Base-by-base conservation (phyloP, 1,140 invertebrate genomes). In the Orchesella cincta region DNA sequence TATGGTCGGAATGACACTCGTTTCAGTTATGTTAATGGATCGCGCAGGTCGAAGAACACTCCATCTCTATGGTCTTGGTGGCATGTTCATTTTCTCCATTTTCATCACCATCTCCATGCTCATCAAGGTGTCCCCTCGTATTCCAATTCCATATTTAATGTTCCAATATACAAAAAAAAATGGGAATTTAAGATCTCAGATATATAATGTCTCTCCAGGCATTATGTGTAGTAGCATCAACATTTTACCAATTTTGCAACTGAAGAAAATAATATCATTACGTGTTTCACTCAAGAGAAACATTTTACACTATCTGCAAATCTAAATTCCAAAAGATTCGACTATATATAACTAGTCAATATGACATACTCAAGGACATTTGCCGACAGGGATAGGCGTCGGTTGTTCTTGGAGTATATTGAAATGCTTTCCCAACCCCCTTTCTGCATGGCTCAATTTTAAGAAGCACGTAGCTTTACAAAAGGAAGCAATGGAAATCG, bases 1-100 rank as follows among this genome's bases (percentile, higher is more conserved):
- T 82, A 99, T 99, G 93, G 96, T 99, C 31, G 88, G 91, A 70
- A 97, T 97, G 93, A 99, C 97, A 1, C 86, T 99, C 75, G 92
- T 98, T 54, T 97, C 97, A 64, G 93, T 99, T 84, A 96, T 95
- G 1, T 87, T 99, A 73, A 99, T 98, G 93, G 96, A 98, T 87
- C 89, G 94, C 85, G 94, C 94, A 57, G 97, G 97, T 70, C 88
- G 97, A 72, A 88, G 96, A 79, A 97, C 95, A 0, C 88, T 98
- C n/a, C 95, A 98, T 84, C 89, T 99, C 18, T 94, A 95, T 83
- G 96, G 96, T 77, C 91, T 98, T 80, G 93, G 94, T 82, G 94
- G 95, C 84, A 98, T 98, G 95, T 97, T 97, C 87, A 93, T 97
- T 85, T 96, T 97, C 87, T 97, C 96, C 84, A 94, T 98, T 85